Evolutionary conservation across 1,140 invertebrate genomes (phyloP), one percentile per base, ranked within the genome.

Genomic region (Aphis craccivora): DNA sequence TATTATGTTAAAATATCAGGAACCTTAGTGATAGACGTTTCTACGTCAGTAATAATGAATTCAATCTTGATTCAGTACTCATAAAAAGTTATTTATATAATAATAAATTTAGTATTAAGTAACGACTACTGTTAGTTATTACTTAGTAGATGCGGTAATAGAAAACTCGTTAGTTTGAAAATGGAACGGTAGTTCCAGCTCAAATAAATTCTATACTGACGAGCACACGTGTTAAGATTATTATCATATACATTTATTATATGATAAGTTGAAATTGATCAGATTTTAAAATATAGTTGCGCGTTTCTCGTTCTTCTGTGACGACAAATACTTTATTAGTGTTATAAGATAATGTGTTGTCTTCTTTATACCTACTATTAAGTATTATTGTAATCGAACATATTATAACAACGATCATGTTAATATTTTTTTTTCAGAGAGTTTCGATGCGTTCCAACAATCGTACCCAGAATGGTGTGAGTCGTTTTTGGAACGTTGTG

Each of bases 391-490:
- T 76, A 76, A 18, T 76, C 11, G 14, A 18, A 4, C 30, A 67
- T 67, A 14, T 11, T 67, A 14, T 11, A 86, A 43, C 14, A 40
- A 37, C 20, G 5, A 86, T 18, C 11, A 30, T 45, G 23, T 86
- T 45, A 51, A 22, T 88, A 35, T 1, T 83, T 95, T 95, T 95
- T 96, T 95, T 96, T 43, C 96, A 99, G 98, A 98, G 95, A 98
- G 98, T 93, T 98, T 98, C 94, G 96, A 96, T 93, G 96, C 96
- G 95, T 99, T 99, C 95, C 97, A 96, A 94, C 96, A 97, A 94
- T 96, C 96, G 86, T 98, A 97, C 95, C 98, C 98, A 48, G 98
- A 99, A 95, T 98, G 98, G 97, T 98, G 98, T 95, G 97, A 97
- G 94, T 96, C 96, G 94, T 94, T 94, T 76, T 87, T 94, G 94